These are phyloP conservation scores for Zeugodacus cucurbitae DNA, from an alignment of 1,140 invertebrate species.

Conservation along the genomic window DNA sequence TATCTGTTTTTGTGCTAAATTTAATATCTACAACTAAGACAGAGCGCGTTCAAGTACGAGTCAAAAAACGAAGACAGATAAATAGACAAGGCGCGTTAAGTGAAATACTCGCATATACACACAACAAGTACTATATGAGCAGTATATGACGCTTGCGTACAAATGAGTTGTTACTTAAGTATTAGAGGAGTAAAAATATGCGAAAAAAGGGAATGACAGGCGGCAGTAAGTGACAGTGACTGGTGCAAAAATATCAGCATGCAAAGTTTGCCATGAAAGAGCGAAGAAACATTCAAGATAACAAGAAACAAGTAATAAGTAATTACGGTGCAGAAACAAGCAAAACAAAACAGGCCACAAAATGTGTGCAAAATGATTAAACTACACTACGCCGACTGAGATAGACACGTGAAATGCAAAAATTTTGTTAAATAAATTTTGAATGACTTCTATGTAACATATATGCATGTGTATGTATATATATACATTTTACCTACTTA, in stretches of 20 bases:
- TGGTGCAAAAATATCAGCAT: not conserved
- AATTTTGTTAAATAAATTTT: no score
- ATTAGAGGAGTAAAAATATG: not conserved
- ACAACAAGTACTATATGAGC: no score
- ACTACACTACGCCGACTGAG: not conserved
- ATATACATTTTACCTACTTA: no score
- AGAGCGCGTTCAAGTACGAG: slow-evolving; percentile 8
- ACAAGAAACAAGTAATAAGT: not conserved
- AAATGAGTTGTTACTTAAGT: not conserved
- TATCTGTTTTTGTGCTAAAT: slow-evolving; percentile 34
- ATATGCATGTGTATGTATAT: no score
- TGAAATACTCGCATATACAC: not conserved
- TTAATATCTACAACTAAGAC: not conserved
- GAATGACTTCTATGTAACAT: no score
- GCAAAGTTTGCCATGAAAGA: not conserved
- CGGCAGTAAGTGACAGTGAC: not conserved
- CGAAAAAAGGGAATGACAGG: not conserved
- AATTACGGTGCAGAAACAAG: not conserved
- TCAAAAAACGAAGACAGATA: slow-evolving; percentile 32
- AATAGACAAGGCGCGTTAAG: not conserved
- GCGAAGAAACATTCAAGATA: not conserved
- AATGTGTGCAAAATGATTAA: not conserved
- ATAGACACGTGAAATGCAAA: not conserved
- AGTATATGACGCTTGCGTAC: not conserved
- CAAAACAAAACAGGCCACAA: not conserved